A percentile compares a stretch with the other conserved stretches of the same genome.
Conservation (phyloP, 2,888 invertebrate genomes). For the Frankliniella intonsa region DNA sequence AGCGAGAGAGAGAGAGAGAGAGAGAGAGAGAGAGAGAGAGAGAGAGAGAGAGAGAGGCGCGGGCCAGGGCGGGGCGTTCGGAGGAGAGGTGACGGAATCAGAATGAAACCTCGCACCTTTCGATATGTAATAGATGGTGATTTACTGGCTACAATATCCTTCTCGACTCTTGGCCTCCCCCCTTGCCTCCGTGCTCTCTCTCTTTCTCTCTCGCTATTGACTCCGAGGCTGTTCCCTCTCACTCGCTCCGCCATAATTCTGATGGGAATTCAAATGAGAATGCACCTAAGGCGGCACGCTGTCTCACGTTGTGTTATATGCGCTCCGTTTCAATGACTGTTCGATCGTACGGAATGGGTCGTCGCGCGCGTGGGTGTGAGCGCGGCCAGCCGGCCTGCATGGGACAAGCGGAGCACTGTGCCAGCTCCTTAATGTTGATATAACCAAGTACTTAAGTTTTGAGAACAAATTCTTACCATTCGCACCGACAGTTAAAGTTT, state of each 20-base stretch:
- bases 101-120: conserved; percentile 26
- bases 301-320: not conserved
- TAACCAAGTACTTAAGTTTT: too few species aligned
- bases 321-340: conserved; percentile 4
- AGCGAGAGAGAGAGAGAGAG: not conserved
- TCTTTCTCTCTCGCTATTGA: not conserved
- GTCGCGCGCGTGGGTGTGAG: not conserved
- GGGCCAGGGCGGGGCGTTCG: not conserved
- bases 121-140: conserved; percentile 25
- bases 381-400: not conserved
- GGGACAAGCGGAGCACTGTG: not conserved
- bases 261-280: conserved; percentile 26
- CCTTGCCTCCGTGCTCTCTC: not conserved
- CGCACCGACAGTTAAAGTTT: too few species aligned
- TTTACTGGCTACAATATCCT: not conserved
- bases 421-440: too few species aligned
- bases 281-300: not conserved
- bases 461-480: too few species aligned
- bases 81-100: conserved; percentile 18
- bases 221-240: not conserved
- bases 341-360: not conserved
- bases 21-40: not conserved
- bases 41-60: not conserved
- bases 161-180: not conserved
- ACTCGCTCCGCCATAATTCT: conserved; percentile 20